These are phyloP conservation scores for Mico argentatus DNA, from an alignment of 2,797 vertebrate genomes.

Conservation along the genomic window DNA sequence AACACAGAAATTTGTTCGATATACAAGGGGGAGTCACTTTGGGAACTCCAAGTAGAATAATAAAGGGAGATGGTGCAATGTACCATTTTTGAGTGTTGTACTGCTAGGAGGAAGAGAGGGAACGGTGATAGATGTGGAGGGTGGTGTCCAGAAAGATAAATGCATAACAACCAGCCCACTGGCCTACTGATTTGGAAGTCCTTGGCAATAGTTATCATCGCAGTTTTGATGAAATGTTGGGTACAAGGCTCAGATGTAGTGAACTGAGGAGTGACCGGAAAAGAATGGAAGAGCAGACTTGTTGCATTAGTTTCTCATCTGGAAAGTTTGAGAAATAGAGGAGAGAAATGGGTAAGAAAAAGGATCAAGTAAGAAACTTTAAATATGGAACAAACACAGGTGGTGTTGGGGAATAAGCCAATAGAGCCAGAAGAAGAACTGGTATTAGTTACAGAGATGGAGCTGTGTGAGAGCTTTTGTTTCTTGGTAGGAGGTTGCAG, in stretches of 20 bases:
- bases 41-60: background rate
- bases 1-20: background rate
- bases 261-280: background rate
- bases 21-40: background rate
- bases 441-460: background rate
- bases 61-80: background rate
- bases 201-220: background rate
- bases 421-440: background rate
- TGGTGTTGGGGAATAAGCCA: background rate
- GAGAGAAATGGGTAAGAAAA: background rate
- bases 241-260: background rate
- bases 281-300: background rate
- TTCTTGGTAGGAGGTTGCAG: background rate
- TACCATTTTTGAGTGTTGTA: background rate
- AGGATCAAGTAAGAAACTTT: background rate
- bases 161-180: background rate
- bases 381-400: background rate
- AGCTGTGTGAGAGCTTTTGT: too few species aligned
- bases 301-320: background rate
- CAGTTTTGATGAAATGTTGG: background rate
- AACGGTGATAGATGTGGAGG: background rate
- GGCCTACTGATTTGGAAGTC: too few species aligned
- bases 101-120: accelerated
- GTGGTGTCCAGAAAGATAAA: background rate
- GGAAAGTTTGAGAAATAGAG: background rate